Base-by-base conservation (phyloP, 2,113 vertebrate genomes). In the Lamprologus tigripictilis region DNA sequence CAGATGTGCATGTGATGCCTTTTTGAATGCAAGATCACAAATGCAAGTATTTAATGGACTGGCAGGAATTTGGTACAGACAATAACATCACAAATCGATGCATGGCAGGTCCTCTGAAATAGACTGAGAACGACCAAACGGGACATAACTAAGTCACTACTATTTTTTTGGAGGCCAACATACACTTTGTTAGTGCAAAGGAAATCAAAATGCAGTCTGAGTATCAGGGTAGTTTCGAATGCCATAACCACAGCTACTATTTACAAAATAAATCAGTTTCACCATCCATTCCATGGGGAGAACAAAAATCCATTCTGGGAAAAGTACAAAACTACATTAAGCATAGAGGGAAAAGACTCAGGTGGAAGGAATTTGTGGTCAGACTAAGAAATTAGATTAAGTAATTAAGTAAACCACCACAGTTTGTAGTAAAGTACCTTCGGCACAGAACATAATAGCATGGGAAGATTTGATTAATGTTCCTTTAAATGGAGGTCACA, bases 381-480 rank as follows among this genome's bases (percentile, higher is more conserved):
- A 81, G 17, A 82, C 51, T 14, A 68, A 61, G 9, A 81, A 55
- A 90, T 86, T 49, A 10, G 61, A 87, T 85, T 8, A 78, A 35
- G 21, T 14, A 53, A 83, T 87, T 45, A 76, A 85, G 54, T 73
- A 66, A 79, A 88, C 35, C 42, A 33, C 16, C 8, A 49, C 10
- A 80, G 23, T 73, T 82, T 86, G 45, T 51, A 19, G 13, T 3
- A 49, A 31, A 17, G 26, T 16, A 54, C 49, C 54, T 80, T 45
- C 7, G 8, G 16, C 57, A 31, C 45, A 37, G 33, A 86, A 35
- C 21, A 71, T 14, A 33, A 53, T 21, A 31, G n/a, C 23, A 26
- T 26, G 23, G 19, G 37, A 40, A 83, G 28, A 78, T 82, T n/a
- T 73, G 58, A 90, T 90, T 89, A 90, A 85, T 86, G 40, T 84